Conservation (phyloP, 2,797 vertebrate species). For the Eidolon dupreanum region DNA sequence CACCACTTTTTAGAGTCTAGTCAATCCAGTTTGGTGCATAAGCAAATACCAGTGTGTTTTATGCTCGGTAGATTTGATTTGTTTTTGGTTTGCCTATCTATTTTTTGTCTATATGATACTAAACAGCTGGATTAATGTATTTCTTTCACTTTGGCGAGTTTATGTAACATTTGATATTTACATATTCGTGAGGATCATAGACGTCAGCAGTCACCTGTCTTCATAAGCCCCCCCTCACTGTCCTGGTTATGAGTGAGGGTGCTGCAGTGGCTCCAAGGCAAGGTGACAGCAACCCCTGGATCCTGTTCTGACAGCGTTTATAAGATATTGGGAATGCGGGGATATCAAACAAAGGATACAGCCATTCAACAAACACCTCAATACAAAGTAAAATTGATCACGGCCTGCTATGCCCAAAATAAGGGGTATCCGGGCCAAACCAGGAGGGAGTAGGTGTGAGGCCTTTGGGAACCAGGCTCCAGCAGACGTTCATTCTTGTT, state of each 20-base stretch:
- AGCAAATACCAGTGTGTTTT: background rate
- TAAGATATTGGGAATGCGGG: background rate
- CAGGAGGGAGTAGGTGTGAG: background rate
- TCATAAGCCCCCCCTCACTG: background rate
- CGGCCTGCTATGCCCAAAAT: background rate
- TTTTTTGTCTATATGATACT: background rate
- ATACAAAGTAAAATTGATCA: background rate
- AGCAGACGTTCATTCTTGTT: background rate
- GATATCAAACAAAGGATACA: background rate
- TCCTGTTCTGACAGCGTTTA: background rate
- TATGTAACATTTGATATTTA: background rate
- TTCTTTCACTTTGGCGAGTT: background rate
- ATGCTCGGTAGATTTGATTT: background rate
- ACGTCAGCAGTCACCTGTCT: background rate
- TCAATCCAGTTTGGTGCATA: background rate
- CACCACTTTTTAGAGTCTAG: background rate
- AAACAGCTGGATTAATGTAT: background rate
- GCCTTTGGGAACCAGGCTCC: background rate
- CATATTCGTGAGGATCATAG: background rate
- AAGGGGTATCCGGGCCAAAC: background rate
- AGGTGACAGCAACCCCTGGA: background rate
- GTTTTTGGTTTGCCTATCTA: background rate
- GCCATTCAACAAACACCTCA: background rate
- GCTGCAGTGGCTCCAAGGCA: background rate
- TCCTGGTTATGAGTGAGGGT: background rate